Evolutionary conservation across 1,140 invertebrate genomes (phyloP).

Genomic region (Rhopalosiphum maidis): DNA sequence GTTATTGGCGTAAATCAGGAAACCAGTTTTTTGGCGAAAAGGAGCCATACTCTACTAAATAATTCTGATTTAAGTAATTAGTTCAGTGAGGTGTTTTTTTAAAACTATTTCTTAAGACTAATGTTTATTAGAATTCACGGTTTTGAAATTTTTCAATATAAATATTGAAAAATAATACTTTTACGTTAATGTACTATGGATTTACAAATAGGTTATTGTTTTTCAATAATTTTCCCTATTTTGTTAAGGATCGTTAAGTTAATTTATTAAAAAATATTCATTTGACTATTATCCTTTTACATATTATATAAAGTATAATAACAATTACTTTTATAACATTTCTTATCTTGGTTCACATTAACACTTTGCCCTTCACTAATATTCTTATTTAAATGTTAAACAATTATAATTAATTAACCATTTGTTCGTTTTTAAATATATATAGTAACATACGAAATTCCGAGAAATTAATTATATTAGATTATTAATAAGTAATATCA

Average conservation of each 20-base stretch:
- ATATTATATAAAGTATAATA: not conserved
- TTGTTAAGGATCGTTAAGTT: not conserved
- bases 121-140: not conserved
- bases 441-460: not conserved
- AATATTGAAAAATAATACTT: not conserved
- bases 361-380: not conserved
- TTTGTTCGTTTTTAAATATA: constrained; percentile 12
- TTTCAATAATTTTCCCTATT: not conserved
- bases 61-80: not conserved
- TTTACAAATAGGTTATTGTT: not conserved
- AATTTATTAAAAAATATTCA: not conserved
- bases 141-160: not conserved
- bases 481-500: not conserved
- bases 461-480: not conserved
- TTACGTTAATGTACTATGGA: not conserved
- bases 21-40: not conserved
- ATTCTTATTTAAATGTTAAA: not conserved
- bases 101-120: not conserved
- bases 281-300: not conserved
- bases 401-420: not conserved
- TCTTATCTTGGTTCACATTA: not conserved
- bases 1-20: not conserved
- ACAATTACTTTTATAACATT: not conserved
- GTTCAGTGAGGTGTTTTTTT: not conserved
- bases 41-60: not conserved